Base-by-base conservation (phyloP, 2,797 vertebrate genomes). In the Pseudochirops cupreus region DNA sequence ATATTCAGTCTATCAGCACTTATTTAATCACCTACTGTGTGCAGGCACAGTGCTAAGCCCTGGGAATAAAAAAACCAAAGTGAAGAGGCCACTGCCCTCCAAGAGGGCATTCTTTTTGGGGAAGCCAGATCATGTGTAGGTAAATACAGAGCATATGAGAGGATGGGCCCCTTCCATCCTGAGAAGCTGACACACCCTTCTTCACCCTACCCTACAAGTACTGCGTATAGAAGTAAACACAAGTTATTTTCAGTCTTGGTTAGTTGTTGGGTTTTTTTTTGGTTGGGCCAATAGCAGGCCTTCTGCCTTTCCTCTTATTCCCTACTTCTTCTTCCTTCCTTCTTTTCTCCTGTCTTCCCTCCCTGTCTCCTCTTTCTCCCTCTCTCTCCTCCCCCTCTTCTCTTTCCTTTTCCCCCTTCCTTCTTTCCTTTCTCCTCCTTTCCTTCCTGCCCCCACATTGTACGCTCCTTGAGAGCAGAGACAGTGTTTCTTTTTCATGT, bases 401-500 rank as follows among this genome's bases (percentile, higher is more conserved):
- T 11, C 1, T 28, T 4, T 1, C 28, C 9, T 2, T 24, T 9
- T 59, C 10, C 10, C 3, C 28, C 28, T 59, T 12, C 2, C 5
- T 13, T 14, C 31, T 33, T 13, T 14, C 12, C 11, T 31, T 33
- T 33, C 59, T 14, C 10, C 0, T 16, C 33, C 0, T 6, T 1
- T 67, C 3, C 67, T 74, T 18, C 6, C 5, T 18, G 21, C n/a
- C 7, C 28, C 33, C n/a, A n/a, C 13, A 67, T 67, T n/a, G 14
- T 67, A n/a, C n/a, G 1, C 33, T 67, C 62, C 14, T n/a, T 67
- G 62, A 67, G 62, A 33, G 14, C 33, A 67, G 33, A 4, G 13
- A 67, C 33, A 5, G 14, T 62, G 29, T 62, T 62, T 67, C 59
- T n/a, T 67, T 67, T 67, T 67, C 62, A n/a, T n/a, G n/a, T 33